Evolutionary conservation across 2,888 invertebrate species (phyloP), one percentile per base, ranked within the genome.

Genomic region (Tholera decimalis): DNA sequence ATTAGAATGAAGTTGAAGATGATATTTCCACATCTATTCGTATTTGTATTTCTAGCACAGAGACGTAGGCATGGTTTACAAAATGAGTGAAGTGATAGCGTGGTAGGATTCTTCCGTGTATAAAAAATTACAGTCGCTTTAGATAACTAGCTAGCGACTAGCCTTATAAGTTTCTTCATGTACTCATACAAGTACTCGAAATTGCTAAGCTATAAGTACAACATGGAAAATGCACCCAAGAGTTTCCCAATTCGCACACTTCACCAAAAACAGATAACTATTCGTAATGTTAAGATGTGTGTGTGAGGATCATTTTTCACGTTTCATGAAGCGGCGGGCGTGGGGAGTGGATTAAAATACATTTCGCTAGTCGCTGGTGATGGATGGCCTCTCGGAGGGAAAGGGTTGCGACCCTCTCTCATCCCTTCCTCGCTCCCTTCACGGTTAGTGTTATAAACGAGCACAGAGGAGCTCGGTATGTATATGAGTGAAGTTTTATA

Each of bases 331-430:
- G 92, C 93, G 92, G 82, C 87, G 84, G 88, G 90, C 88, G 90
- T 88, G 89, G 90, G 89, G 89, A 94, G 88, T 94, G 94, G 95
- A 95, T 95, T 95, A 95, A 95, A 95, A 95, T 95, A 95, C 95
- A 95, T 95, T 95, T 93, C 92, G 91, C 91, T 88, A 84, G 90
- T 89, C 89, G 85, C 80, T 83, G 80, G 92, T 94, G 94, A 94
- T 94, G 93, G 95, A 94, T 94, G 90, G 86, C 85, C 76, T 73
- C 75, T 75, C 67, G 83, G 82, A 86, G 87, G 88, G 89, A 92
- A 94, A 93, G 93, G 94, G 93, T 93, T 92, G 88, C 88, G 75
- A 66, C 85, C 85, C 70, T 70, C 68, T 63, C 53, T n/a, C 46
- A 20, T 13, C 39, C 57, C 69, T 28, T 63, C 51, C 49, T 54